Evolutionary conservation across 2,888 invertebrate species (phyloP).

Genomic region (Cyaniris semiargus): DNA sequence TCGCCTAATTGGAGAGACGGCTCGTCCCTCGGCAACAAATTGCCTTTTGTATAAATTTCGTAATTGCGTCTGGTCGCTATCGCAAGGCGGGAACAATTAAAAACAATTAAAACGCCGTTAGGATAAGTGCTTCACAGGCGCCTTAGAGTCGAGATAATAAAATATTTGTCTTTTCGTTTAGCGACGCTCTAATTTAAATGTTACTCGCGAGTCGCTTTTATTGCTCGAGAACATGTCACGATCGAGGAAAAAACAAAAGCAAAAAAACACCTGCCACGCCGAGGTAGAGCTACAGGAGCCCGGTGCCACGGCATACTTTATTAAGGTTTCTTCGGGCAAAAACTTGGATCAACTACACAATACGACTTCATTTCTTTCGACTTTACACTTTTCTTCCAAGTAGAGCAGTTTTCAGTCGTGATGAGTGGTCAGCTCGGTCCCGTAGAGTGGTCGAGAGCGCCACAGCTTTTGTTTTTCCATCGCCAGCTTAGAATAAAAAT

Average conservation of each 20-base stretch:
- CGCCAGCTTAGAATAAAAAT: conserved; percentile 22
- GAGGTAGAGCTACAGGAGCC: not conserved
- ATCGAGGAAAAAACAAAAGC: not conserved
- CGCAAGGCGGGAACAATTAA: conserved; percentile 27
- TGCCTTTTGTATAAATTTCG: conserved; percentile 28
- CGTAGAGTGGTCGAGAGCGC: not conserved
- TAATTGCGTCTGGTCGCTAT: conserved; percentile 25
- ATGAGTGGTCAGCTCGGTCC: not conserved
- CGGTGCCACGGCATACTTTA: not conserved
- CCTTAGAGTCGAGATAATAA: conserved; percentile 8
- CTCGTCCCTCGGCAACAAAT: conserved; percentile 21
- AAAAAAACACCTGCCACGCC: not conserved
- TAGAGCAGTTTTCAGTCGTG: not conserved
- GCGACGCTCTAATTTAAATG: conserved; percentile 9
- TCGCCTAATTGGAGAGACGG: not conserved
- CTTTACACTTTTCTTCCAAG: not conserved
- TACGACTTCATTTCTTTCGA: not conserved
- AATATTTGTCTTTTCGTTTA: conserved; percentile 15
- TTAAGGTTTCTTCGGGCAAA: not conserved
- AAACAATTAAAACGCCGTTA: conserved; percentile 26
- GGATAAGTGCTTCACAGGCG: conserved; percentile 20
- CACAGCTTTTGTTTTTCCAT: conserved; percentile 30
- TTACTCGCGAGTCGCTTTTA: conserved; percentile 4
- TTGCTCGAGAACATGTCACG: not conserved
- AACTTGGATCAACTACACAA: not conserved